A percentile compares a stretch with the other conserved stretches of the same genome.
Evolutionary conservation across 2,797 vertebrate species (phyloP).

Genomic region (Lacerta viridis): DNA sequence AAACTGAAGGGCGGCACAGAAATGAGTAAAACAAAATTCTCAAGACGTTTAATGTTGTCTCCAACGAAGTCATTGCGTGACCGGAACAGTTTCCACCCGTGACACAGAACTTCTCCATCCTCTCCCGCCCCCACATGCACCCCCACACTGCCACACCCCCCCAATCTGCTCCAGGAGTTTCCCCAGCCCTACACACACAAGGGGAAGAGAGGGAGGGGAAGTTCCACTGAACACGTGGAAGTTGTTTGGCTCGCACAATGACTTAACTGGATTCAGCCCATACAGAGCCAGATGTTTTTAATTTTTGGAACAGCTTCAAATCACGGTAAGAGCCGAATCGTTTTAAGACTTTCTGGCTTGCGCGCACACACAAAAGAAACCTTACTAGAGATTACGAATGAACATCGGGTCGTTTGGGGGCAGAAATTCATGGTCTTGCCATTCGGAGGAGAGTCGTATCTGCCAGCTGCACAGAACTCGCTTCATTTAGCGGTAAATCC

Average conservation of each 20-base stretch:
- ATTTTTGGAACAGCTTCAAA: neutral
- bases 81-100: no score
- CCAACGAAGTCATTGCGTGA: no score
- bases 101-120: no score
- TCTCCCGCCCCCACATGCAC: no score
- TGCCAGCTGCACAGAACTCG: neutral
- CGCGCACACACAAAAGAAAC: neutral
- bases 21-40: neutral
- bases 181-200: no score
- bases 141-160: no score
- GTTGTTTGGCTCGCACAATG: no score
- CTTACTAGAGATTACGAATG: neutral
- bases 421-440: neutral
- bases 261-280: no score
- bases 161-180: no score
- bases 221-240: no score
- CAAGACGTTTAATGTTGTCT: neutral
- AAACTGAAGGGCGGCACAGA: neutral
- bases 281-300: neutral
- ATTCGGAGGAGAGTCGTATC: neutral
- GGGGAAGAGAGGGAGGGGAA: no score
- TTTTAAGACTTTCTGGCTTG: neutral
- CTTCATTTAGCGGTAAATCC: rapidly evolving
- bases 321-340: neutral
- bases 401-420: neutral